These are phyloP conservation scores for Enteromius thamalakanensis DNA, from an alignment of 2,797 vertebrate genomes.

Conservation along the genomic window DNA sequence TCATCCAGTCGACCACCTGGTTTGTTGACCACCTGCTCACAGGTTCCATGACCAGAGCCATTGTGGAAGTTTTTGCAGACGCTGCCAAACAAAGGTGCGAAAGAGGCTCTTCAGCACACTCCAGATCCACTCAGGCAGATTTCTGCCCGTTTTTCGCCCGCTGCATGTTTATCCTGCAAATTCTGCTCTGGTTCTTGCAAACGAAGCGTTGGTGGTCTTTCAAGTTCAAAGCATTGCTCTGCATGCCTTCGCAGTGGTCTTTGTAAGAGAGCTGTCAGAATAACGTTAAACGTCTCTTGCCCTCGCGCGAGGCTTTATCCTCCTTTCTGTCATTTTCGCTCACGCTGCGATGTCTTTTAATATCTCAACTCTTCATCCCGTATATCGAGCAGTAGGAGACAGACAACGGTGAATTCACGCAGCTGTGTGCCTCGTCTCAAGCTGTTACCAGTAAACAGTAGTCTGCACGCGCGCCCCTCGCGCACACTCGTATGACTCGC, in stretches of 20 bases:
- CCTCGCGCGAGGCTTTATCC: constrained; percentile 23
- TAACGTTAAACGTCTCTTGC: background rate
- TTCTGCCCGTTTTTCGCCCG: constrained; percentile 44
- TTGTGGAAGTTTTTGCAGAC: constrained; percentile 79
- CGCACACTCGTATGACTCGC: constrained; percentile 51
- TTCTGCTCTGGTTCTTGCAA: constrained; percentile 55
- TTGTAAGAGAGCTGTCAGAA: constrained; percentile 29
- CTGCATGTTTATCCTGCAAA: constrained; percentile 28
- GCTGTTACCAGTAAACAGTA: constrained; percentile 40
- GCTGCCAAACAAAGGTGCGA: constrained; percentile 69
- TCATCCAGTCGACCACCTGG: constrained; percentile 99
- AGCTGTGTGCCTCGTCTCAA: constrained; percentile 32
- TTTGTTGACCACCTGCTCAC: constrained; percentile 97
- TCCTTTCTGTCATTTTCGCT: constrained; percentile 14
- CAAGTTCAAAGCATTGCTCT: constrained; percentile 66
- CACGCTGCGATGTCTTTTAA: background rate
- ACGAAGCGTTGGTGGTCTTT: constrained; percentile 63
- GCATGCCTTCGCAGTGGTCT: constrained; percentile 69
- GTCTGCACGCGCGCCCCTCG: constrained; percentile 45
- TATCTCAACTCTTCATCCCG: background rate
- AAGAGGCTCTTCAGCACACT: constrained; percentile 61
- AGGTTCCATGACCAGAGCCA: constrained; percentile 98
- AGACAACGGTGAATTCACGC: constrained; percentile 38
- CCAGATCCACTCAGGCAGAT: constrained; percentile 18
- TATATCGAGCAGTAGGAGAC: background rate